Conservation (phyloP, 2,797 vertebrate species). For the Orestias chungarensis region DNA sequence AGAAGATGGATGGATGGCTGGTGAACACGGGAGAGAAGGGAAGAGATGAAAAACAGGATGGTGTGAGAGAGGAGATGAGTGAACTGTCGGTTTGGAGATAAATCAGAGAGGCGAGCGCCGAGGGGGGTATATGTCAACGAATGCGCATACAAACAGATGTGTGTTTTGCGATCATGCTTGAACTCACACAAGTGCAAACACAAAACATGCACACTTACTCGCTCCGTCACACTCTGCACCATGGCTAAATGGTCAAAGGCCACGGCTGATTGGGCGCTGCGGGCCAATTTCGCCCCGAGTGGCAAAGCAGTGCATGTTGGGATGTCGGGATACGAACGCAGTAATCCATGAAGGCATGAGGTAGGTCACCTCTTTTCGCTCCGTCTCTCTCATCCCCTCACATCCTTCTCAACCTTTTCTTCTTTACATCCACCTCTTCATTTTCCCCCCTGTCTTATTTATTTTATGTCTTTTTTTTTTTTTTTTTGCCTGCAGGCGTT, state of each 20-base stretch:
- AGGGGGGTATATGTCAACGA: conserved; percentile 59
- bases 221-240: conserved; percentile 56
- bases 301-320: conserved; percentile 72
- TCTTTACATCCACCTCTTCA: neutral
- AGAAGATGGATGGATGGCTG: conserved; percentile 62
- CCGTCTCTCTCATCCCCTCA: conserved; percentile 32
- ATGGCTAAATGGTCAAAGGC: conserved; percentile 75
- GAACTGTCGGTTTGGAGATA: conserved; percentile 76
- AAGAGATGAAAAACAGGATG: conserved; percentile 28
- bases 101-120: conserved; percentile 72
- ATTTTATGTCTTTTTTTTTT: neutral
- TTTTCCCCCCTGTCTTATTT: conserved; percentile 7
- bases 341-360: conserved; percentile 70
- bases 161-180: conserved; percentile 42
- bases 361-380: conserved; percentile 65
- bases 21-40: conserved; percentile 42
- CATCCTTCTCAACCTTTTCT: conserved; percentile 16
- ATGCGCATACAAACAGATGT: conserved; percentile 58
- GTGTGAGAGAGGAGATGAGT: conserved; percentile 59
- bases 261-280: conserved; percentile 77
- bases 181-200: conserved; percentile 63
- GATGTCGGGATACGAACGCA: conserved; percentile 77
- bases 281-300: conserved; percentile 66
- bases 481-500: conserved; percentile 23
- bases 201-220: conserved; percentile 58